These are phyloP conservation scores for Disparrhopalites patrizii DNA, from an alignment of 2,888 invertebrate genomes.

Conservation along the genomic window DNA sequence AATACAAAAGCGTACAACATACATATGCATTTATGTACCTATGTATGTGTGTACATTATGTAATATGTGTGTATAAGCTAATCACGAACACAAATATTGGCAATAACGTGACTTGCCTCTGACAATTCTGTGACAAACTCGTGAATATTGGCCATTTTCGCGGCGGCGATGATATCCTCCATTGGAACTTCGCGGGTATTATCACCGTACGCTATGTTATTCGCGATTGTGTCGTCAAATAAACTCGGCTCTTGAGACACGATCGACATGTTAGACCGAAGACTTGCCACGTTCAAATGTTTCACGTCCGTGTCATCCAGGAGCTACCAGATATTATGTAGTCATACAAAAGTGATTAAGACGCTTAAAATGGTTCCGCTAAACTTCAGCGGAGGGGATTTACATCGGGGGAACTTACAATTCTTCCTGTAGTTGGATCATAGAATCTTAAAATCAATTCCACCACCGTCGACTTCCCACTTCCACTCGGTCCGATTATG, in stretches of 20 bases:
- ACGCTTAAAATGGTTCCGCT: too few species aligned
- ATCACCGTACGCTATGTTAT: slow-evolving; percentile 70
- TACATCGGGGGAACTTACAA: slow-evolving; percentile 50
- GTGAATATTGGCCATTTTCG: slow-evolving; percentile 58
- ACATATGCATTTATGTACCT: too few species aligned
- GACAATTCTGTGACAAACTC: slow-evolving; percentile 56
- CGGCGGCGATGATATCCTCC: slow-evolving; percentile 56
- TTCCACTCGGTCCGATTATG: slow-evolving; percentile 64
- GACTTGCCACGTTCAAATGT: slow-evolving; percentile 53
- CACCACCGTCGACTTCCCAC: slow-evolving; percentile 83
- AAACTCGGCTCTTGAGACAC: slow-evolving; percentile 88
- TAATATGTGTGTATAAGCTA: neutral
- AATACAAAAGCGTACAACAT: too few species aligned
- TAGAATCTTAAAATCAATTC: slow-evolving; percentile 80
- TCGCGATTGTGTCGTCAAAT: slow-evolving; percentile 69
- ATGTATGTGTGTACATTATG: too few species aligned
- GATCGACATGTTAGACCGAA: slow-evolving; percentile 58
- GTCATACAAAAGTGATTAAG: neutral
- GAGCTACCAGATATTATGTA: too few species aligned
- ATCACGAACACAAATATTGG: neutral
- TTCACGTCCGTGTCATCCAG: slow-evolving; percentile 51
- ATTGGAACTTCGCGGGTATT: slow-evolving; percentile 62
- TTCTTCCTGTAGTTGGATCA: slow-evolving; percentile 65
- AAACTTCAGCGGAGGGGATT: too few species aligned
- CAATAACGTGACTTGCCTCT: slow-evolving; percentile 45